Conservation (phyloP, 2,113 vertebrate species). For the Coptodon bakossiorum region DNA sequence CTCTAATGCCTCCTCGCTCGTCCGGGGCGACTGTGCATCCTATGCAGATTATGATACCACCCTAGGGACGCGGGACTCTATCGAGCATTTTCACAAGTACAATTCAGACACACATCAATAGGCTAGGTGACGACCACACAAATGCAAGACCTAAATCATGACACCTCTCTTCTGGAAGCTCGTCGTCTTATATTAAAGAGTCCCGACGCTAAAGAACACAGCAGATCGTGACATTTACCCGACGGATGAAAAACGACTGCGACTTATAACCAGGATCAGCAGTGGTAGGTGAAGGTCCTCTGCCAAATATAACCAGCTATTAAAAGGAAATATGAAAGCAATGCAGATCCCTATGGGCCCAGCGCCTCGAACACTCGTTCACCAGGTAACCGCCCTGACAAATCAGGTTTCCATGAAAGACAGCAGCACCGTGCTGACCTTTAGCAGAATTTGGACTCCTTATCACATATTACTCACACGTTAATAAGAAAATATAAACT, state of each 20-base stretch:
- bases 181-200: not conserved
- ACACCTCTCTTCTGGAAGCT: not conserved
- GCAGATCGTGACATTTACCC: slow-evolving; percentile 26
- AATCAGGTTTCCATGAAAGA: slow-evolving; percentile 10
- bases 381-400: not conserved
- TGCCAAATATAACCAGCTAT: slow-evolving; percentile 29
- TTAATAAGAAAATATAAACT: not conserved
- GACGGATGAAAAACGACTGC: slow-evolving; percentile 18
- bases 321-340: slow-evolving; percentile 45
- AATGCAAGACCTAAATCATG: not conserved
- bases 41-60: not conserved
- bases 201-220: not conserved
- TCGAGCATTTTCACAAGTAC: not conserved
- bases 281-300: slow-evolving; percentile 30
- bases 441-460: slow-evolving; percentile 1
- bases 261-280: slow-evolving; percentile 28
- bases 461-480: not conserved
- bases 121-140: not conserved
- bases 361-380: slow-evolving; percentile 12
- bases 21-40: not conserved
- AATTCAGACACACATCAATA: not conserved
- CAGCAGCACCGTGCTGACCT: not conserved
- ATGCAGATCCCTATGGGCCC: slow-evolving; percentile 11
- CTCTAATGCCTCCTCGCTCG: not conserved
- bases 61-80: not conserved